A percentile compares a stretch with the other conserved stretches of the same genome.
Conservation (phyloP, 2,797 vertebrate genomes). For the Carapus acus region DNA sequence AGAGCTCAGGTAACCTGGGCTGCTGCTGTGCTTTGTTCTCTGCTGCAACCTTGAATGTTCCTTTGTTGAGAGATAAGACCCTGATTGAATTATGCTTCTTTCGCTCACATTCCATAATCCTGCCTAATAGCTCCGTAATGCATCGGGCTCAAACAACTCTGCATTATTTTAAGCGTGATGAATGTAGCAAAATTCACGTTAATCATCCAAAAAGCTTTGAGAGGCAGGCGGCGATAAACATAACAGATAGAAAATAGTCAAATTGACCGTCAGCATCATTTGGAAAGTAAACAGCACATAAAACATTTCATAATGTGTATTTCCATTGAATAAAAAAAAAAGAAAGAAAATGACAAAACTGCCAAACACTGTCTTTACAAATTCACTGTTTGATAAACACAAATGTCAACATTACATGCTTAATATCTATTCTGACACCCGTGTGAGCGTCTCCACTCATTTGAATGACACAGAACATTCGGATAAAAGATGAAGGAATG, state of each 20-base stretch:
- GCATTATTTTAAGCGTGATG: constrained; percentile 45
- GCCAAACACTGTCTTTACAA: too few species aligned
- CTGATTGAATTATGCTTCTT: constrained; percentile 41
- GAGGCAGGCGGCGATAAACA: constrained; percentile 25
- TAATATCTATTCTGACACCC: too few species aligned
- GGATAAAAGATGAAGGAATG: too few species aligned
- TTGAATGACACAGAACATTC: too few species aligned
- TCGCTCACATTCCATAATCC: constrained; percentile 28
- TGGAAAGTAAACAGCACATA: neutral
- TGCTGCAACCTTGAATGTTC: constrained; percentile 39
- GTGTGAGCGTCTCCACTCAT: too few species aligned
- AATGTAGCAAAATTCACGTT: constrained; percentile 30
- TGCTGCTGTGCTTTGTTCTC: neutral
- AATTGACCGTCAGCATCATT: constrained; percentile 29
- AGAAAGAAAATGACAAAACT: too few species aligned
- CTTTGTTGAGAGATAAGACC: constrained; percentile 21
- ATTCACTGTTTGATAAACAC: too few species aligned
- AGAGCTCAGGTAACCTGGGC: too few species aligned
- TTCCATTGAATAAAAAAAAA: neutral
- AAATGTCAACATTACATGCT: neutral
- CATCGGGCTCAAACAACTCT: constrained; percentile 32
- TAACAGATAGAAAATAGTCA: constrained; percentile 24
- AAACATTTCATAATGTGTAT: neutral
- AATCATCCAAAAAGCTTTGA: constrained; percentile 38
- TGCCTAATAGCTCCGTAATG: constrained; percentile 49